Conservation (phyloP, 2,797 vertebrate genomes). For the Lepus oiostolus region DNA sequence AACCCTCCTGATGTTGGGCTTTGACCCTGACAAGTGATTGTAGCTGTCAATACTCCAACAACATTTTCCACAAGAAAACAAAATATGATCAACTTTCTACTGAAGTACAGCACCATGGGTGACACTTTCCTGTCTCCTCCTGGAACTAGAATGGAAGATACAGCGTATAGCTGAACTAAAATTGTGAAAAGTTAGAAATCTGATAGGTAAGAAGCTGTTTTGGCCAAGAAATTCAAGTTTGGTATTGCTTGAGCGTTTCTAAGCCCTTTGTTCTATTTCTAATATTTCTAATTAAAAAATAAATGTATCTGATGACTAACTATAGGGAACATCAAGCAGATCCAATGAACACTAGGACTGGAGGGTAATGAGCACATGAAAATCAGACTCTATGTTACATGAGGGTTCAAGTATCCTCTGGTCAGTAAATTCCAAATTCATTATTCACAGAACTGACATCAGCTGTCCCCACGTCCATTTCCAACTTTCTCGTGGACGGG, state of each 20-base stretch:
- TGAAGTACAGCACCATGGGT: background rate
- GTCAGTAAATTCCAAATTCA: background rate
- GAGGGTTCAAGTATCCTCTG: conserved; percentile 18
- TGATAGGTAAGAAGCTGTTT: conserved; percentile 2
- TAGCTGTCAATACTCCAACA: background rate
- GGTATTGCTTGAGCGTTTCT: background rate
- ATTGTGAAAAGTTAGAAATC: background rate
- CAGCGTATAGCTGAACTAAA: background rate
- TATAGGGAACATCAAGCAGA: background rate
- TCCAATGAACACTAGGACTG: background rate
- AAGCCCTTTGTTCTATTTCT: background rate
- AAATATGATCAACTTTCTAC: background rate
- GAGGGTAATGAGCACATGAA: background rate
- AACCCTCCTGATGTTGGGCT: conserved; percentile 53
- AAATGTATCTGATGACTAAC: background rate
- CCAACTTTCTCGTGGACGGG: background rate
- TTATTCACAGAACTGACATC: background rate
- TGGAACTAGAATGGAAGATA: conserved; percentile 11
- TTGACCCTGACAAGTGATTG: background rate
- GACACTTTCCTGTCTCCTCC: background rate
- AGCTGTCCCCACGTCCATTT: background rate
- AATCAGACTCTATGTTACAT: background rate
- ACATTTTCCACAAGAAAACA: conserved; percentile 22
- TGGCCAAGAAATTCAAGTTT: background rate
- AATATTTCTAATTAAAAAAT: background rate